Conservation (phyloP, 2,888 invertebrate species). For the Helicoverpa assulta region DNA sequence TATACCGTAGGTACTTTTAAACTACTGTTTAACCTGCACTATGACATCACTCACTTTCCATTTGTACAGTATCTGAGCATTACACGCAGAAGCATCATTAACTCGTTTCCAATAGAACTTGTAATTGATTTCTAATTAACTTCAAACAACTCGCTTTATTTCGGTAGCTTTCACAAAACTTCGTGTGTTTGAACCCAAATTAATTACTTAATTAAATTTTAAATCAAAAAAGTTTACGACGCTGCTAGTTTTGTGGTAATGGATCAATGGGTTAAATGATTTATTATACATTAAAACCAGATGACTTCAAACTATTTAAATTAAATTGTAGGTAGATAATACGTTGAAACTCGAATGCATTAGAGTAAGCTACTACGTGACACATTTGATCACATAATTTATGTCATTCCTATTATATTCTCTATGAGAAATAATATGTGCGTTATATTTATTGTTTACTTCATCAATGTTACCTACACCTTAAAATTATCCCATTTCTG, state of each 20-base stretch:
- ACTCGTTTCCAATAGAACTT: constrained; percentile 46
- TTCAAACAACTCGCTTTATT: constrained; percentile 46
- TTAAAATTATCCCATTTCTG: too few relatives aligned
- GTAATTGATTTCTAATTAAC: constrained; percentile 60
- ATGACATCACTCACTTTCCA: constrained; percentile 44
- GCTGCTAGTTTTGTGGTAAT: constrained; percentile 10
- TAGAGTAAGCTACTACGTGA: background rate
- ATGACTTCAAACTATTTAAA: constrained; percentile 8
- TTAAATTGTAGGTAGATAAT: too few relatives aligned
- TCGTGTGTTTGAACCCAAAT: constrained; percentile 31
- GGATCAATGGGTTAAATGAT: constrained; percentile 19
- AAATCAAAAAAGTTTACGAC: constrained; percentile 6
- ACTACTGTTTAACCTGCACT: constrained; percentile 8
- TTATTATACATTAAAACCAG: constrained; percentile 4
- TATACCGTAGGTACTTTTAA: too few relatives aligned
- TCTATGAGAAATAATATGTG: too few relatives aligned
- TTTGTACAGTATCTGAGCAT: constrained; percentile 36
- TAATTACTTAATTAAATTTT: constrained; percentile 27
- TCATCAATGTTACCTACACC: too few relatives aligned
- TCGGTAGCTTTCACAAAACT: constrained; percentile 34
- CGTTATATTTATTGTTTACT: too few relatives aligned
- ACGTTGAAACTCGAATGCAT: too few relatives aligned
- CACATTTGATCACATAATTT: too few relatives aligned
- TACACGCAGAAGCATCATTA: constrained; percentile 47
- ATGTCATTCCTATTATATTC: too few relatives aligned